Evolutionary conservation across 2,888 invertebrate genomes (phyloP), one percentile per base, ranked within the genome.

Genomic region (Cerceris ruficornis): DNA sequence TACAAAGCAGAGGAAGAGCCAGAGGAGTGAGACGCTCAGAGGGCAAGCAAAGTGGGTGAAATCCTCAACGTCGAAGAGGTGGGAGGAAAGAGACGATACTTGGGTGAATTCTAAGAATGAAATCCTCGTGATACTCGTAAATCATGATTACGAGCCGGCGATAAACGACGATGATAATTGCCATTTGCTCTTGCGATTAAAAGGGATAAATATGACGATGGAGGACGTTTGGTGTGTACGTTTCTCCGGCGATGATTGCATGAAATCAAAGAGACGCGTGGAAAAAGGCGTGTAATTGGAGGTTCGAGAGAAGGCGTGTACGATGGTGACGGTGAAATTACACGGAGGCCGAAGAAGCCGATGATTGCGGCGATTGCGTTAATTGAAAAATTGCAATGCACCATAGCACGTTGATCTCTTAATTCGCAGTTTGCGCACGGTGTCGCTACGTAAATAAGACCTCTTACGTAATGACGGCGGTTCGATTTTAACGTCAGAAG

Each of bases 331-430:
- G 14, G 50, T 11, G 42, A 65, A 69, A 76, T 72, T 73, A 50
- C 62, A 42, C 58, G 13, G 52, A n/a, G 58, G 41, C 11, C 60
- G 4, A 64, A 67, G 61, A 39, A 28, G 54, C 50, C 61, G 50
- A 42, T 54, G 17, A 64, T 64, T 39, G 42, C 17, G 9, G 17
- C 17, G 57, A 65, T 65, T 15, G 57, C 39, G 58, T 67, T 70
- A 67, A 77, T 69, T 70, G 64, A 70, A 70, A 58, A 50, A 74
- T 74, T 39, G 8, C 59, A 39, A 11, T 41, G 62, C 58, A 15
- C 43, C 46, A 52, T 52, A 39, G 43, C 46, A 42, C 15, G 11
- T 42, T 15, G 54, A 42, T 58, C 49, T 61, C 69, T 61, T 66
- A 58, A 74, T 74, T 64, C 49, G 13, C 15, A 7, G 39, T 57